phyloP scores from a whole-genome alignment of 2,797 vertebrate species.

The Sarcoramphus papa region DNA sequence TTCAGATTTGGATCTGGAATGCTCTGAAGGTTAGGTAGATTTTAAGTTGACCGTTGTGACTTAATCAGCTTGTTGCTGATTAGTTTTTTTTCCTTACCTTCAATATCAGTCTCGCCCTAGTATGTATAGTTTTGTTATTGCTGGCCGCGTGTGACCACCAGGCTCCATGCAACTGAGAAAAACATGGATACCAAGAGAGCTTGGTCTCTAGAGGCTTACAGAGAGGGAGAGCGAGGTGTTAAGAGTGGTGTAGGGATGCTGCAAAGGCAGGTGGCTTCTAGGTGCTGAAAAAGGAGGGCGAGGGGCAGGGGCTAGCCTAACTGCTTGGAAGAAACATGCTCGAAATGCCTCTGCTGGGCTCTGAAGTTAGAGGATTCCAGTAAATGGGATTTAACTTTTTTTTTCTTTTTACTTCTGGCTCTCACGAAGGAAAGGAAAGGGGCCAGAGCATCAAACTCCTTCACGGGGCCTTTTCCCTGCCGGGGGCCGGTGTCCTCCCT shows the following conservation, averaged over 20 bases:
- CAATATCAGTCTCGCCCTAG: rapidly evolving
- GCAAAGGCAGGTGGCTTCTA: too few species aligned
- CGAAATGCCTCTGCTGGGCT: too few species aligned
- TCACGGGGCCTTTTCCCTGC: too few species aligned
- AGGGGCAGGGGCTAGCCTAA: neutral
- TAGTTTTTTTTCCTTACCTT: neutral
- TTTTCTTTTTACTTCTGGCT: too few species aligned
- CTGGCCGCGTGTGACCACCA: neutral
- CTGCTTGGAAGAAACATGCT: neutral
- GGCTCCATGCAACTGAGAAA: rapidly evolving
- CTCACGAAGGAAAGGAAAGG: too few species aligned
- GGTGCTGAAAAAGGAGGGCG: too few species aligned
- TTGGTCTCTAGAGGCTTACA: neutral
- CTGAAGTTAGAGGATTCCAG: too few species aligned
- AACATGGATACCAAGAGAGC: rapidly evolving
- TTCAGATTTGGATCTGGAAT: neutral
- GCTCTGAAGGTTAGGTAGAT: neutral
- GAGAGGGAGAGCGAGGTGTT: rapidly evolving
- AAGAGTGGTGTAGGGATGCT: neutral
- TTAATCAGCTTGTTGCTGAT: neutral
- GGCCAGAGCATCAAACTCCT: too few species aligned
- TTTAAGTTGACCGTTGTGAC: neutral
- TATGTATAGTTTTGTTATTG: rapidly evolving
- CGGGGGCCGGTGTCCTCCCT: too few species aligned
- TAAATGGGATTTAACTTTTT: too few species aligned